Conservation (phyloP, 2,113 vertebrate species). For the Elanoides forficatus region DNA sequence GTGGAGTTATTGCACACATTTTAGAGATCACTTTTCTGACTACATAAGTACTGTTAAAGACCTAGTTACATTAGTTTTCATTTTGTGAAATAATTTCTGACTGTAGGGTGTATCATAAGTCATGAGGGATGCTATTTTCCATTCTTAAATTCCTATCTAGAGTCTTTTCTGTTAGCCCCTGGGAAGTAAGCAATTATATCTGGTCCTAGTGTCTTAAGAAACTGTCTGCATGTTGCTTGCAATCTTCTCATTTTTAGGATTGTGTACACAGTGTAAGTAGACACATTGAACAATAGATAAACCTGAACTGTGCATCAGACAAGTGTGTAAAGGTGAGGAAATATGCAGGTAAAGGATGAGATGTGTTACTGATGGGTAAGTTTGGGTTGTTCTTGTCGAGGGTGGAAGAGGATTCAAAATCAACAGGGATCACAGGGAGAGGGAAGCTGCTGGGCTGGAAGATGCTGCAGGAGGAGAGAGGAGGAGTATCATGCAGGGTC, state of each 20-base stretch:
- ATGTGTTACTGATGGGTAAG: background rate
- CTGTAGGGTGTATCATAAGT: background rate
- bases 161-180: background rate
- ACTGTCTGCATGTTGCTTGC: background rate
- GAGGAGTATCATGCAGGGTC: accelerated
- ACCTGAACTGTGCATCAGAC: background rate
- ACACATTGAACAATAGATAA: background rate
- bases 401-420: background rate
- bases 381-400: background rate
- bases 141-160: background rate
- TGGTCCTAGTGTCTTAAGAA: background rate
- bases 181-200: background rate
- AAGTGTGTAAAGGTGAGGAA: background rate
- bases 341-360: background rate
- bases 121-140: background rate
- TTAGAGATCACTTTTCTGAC: background rate
- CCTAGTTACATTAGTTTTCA: background rate
- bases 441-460: background rate
- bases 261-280: background rate
- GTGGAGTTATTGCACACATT: conserved; percentile 52
- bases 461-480: background rate
- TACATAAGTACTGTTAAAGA: background rate
- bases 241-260: background rate
- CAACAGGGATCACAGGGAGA: background rate
- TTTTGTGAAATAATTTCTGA: conserved; percentile 10